Evolutionary conservation across 2,113 vertebrate genomes (phyloP).

Genomic region (Aldabrachelys gigantea): DNA sequence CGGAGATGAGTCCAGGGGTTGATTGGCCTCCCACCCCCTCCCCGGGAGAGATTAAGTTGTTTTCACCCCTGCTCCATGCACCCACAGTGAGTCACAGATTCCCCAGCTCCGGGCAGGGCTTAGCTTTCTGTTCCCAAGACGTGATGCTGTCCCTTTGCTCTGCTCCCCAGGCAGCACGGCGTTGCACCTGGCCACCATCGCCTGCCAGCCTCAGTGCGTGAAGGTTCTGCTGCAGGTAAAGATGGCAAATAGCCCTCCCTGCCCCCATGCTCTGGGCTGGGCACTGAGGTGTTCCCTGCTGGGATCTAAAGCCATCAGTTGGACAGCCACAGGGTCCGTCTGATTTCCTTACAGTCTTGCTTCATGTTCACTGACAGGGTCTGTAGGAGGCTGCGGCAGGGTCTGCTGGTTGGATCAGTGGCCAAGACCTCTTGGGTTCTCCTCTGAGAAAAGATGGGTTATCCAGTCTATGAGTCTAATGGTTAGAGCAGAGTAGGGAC

Average conservation of each 20-base stretch:
- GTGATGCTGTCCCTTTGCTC: fast-evolving
- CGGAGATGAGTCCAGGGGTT: neutral
- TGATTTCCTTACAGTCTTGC: neutral
- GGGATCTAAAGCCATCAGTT: neutral
- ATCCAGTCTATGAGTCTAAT: neutral
- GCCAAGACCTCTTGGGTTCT: neutral
- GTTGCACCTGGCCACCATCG: slow-evolving; percentile 80
- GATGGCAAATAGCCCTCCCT: neutral
- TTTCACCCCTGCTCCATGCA: slow-evolving; percentile 37
- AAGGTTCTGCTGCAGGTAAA: slow-evolving; percentile 82
- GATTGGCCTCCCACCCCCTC: neutral
- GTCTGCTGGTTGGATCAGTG: neutral
- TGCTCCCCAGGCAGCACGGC: slow-evolving; percentile 77
- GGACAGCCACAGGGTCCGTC: too few species aligned
- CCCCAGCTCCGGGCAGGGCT: neutral
- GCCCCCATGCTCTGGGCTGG: neutral
- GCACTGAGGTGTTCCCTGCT: neutral
- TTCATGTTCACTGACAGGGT: neutral
- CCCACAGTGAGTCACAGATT: neutral
- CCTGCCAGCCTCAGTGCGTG: slow-evolving; percentile 83
- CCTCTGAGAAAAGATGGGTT: neutral
- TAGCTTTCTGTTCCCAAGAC: fast-evolving
- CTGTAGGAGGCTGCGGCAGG: neutral
- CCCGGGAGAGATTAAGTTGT: fast-evolving
- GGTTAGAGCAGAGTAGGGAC: fast-evolving